Conservation (phyloP, 2,888 invertebrate genomes). For the Platycheirus albimanus region DNA sequence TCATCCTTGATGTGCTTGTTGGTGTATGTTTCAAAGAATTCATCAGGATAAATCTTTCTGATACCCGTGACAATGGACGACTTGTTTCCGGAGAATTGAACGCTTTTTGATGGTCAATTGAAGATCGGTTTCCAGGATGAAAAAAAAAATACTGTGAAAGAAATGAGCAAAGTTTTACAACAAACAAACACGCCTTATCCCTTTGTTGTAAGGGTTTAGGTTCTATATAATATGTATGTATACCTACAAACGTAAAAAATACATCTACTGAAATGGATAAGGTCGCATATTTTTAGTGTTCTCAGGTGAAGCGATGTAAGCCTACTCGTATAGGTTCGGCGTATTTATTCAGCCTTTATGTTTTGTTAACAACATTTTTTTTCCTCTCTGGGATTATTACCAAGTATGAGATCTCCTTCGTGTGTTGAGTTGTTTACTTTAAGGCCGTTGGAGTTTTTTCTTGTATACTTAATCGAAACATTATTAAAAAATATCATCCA, state of each 20-base stretch:
- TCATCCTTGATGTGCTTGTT: not conserved
- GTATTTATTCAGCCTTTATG: constrained; percentile 67
- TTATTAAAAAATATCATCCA: constrained; percentile 12
- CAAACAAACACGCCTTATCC: constrained; percentile 73
- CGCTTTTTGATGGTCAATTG: constrained; percentile 76
- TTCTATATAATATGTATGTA: too few relatives aligned
- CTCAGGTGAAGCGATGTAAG: constrained; percentile 66
- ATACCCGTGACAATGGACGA: constrained; percentile 46
- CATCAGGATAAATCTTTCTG: constrained; percentile 32
- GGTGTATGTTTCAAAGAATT: constrained; percentile 39
- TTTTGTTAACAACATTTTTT: constrained; percentile 50
- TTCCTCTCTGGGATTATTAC: constrained; percentile 47
- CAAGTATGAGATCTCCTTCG: constrained; percentile 19
- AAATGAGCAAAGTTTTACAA: constrained; percentile 74
- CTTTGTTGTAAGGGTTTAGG: constrained; percentile 27
- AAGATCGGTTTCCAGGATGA: constrained; percentile 61
- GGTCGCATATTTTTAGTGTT: constrained; percentile 49
- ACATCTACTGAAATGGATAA: constrained; percentile 33
- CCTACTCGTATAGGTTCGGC: constrained; percentile 12
- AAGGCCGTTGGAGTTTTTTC: too few relatives aligned
- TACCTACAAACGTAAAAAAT: constrained; percentile 15
- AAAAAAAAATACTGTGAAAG: constrained; percentile 48
- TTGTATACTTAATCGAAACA: constrained; percentile 55
- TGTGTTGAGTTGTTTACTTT: too few relatives aligned
- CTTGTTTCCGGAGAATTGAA: constrained; percentile 74